These are phyloP conservation scores for Calcarius lapponicus DNA, from an alignment of 2,797 vertebrate species.

Conservation along the genomic window DNA sequence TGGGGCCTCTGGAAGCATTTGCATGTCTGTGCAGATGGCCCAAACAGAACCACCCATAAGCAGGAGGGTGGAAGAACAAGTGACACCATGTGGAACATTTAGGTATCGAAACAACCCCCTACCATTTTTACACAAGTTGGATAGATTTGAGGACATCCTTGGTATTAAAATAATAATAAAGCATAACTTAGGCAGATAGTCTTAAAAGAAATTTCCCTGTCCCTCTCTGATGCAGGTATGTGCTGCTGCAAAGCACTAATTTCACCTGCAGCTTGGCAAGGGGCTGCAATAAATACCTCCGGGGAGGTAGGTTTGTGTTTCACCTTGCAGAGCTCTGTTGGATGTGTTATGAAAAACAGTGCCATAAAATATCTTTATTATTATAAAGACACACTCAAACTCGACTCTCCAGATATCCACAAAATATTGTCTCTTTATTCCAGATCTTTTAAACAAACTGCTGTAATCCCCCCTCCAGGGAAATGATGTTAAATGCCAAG, in stretches of 20 bases:
- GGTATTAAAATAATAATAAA: not conserved
- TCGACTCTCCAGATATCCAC: not conserved
- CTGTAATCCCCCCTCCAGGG: not conserved
- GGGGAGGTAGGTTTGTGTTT: not conserved
- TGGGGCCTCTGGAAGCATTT: not conserved
- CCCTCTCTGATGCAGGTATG: not conserved
- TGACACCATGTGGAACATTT: not conserved
- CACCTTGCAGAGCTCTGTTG: not conserved
- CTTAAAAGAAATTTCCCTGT: not conserved
- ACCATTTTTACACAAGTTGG: not conserved
- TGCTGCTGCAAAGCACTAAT: not conserved
- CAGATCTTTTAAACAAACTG: not conserved
- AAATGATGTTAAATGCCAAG: not conserved
- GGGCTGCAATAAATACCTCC: not conserved
- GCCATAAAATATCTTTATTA: not conserved
- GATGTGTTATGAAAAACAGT: not conserved
- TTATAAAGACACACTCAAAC: not conserved
- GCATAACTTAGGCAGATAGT: not conserved
- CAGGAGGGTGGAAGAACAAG: not conserved
- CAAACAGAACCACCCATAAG: not conserved
- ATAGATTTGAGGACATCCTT: accelerated
- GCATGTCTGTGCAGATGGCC: not conserved
- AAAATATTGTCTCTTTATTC: not conserved
- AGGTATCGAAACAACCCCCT: not conserved
- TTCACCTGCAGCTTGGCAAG: not conserved